phyloP scores from a whole-genome alignment of 2,888 invertebrate species.

The Zygaena filipendulae region DNA sequence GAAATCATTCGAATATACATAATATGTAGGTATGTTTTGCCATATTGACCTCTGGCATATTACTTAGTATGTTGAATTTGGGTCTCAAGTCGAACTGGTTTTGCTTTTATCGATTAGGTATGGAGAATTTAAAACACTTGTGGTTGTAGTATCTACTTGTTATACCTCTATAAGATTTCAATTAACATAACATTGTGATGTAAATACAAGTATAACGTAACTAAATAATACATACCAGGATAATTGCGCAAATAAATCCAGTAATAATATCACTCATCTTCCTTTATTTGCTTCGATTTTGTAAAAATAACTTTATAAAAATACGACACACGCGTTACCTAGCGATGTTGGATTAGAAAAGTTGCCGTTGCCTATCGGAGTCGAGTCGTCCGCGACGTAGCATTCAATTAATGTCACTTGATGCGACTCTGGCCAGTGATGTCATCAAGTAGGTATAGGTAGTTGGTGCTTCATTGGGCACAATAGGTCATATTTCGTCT shows the following conservation, averaged over 20 bases:
- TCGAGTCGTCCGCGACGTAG: conserved; percentile 25
- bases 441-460: conserved; percentile 45
- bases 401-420: conserved; percentile 52
- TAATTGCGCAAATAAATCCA: conserved; percentile 45
- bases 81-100: conserved; percentile 6
- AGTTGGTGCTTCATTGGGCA: conserved; percentile 32
- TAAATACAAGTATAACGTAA: background rate
- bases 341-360: conserved; percentile 40
- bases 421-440: conserved; percentile 45
- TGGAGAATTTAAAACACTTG: background rate
- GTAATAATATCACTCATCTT: conserved; percentile 42
- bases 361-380: conserved; percentile 30
- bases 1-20: no score
- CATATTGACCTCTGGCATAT: no score
- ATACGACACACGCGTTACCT: conserved; percentile 34
- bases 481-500: conserved; percentile 25
- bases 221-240: conserved; percentile 45
- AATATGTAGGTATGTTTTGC: no score
- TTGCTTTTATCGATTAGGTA: background rate
- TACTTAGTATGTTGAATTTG: background rate
- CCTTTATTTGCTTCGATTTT: conserved; percentile 20
- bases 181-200: no score
- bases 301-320: conserved; percentile 15
- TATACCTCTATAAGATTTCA: no score
- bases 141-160: no score